Percentiles rank a stretch among this genome's conserved stretches.
These are phyloP conservation scores for Dendrolimus kikuchii DNA, from an alignment of 1,140 invertebrate species.

Conservation along the genomic window DNA sequence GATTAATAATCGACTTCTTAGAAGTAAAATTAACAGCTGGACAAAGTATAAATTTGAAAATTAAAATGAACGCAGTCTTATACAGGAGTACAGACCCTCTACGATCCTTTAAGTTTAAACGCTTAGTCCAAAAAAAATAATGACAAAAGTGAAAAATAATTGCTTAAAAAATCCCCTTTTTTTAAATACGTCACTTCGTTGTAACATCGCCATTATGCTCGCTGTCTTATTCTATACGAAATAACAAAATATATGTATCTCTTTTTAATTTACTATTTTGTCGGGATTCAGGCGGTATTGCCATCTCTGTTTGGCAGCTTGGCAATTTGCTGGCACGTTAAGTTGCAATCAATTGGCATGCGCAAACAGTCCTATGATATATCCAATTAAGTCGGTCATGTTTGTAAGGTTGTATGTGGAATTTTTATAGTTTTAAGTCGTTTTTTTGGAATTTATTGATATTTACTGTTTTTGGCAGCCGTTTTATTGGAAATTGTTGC, in stretches of 20 bases:
- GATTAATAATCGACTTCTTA: not conserved
- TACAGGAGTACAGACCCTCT: slow-evolving; percentile 15
- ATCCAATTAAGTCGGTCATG: slow-evolving; percentile 62
- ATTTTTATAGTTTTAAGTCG: slow-evolving; percentile 13
- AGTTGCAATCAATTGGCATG: slow-evolving; percentile 70
- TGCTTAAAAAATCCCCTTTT: slow-evolving; percentile 22
- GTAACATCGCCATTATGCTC: slow-evolving; percentile 39
- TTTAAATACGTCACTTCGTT: slow-evolving; percentile 26
- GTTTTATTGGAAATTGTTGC: too few relatives aligned
- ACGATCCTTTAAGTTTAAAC: slow-evolving; percentile 32
- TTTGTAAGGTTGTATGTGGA: slow-evolving; percentile 27
- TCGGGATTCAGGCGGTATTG: slow-evolving; percentile 5
- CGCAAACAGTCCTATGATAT: slow-evolving; percentile 72
- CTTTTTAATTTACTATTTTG: slow-evolving; percentile 13
- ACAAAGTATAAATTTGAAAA: not conserved
- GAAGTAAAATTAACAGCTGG: too few relatives aligned
- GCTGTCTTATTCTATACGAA: slow-evolving; percentile 15
- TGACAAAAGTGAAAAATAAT: slow-evolving; percentile 40
- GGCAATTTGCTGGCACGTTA: slow-evolving; percentile 67
- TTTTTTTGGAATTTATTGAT: too few relatives aligned
- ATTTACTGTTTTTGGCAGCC: too few relatives aligned
- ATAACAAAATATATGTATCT: slow-evolving; percentile 13
- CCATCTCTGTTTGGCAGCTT: slow-evolving; percentile 30
- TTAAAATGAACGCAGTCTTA: not conserved
- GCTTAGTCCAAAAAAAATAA: slow-evolving; percentile 51